Evolutionary conservation across 1,140 invertebrate species (phyloP), one percentile per base, ranked within the genome.

Genomic region (Limonius californicus): DNA sequence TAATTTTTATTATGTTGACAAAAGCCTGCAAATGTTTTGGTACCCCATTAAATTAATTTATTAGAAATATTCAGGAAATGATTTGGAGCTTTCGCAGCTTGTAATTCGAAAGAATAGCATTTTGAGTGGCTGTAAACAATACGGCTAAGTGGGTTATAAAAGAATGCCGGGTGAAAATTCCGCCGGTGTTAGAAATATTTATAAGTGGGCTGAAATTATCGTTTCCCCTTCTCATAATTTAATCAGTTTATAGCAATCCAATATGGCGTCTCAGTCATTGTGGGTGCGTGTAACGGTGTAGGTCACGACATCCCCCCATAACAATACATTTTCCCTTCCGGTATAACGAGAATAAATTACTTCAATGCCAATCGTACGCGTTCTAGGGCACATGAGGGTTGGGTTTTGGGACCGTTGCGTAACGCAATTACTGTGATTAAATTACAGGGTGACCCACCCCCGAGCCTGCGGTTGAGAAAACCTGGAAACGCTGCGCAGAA

Each of bases 251-350:
- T 57, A 54, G 54, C 16, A 60, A 54, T 64, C 55, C 54, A 64
- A 64, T 39, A 64, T 64, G 63, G 63, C 58, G 63, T 47, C 54
- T 54, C 57, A 19, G 54, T 57, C 62, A 59, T 57, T 57, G 55
- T 32, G 32, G 60, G 57, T 58, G 59, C 64, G 64, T 62, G 54
- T 30, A 62, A 35, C 43, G 57, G 19, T 27, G 16, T 55, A 43
- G 54, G 64, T 65, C 64, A 65, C 64, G 64, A 62, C 54, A 65
- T 65, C 54, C 19, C 23, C 19, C 64, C 42, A 65, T 65, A 62
- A 65, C 64, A 65, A 65, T 65, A 65, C 55, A 30, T 65, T 65
- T 62, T 65, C 54, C 55, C 32, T 58, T 55, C 59, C 45, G 55
- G 55, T 57, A 57, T 35, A 47, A 56, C 47, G 53, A 54, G 35